Percentiles rank a stretch among this genome's conserved stretches.
Conservation (phyloP, 2,113 vertebrate genomes). For the Oncorhynchus masou region DNA sequence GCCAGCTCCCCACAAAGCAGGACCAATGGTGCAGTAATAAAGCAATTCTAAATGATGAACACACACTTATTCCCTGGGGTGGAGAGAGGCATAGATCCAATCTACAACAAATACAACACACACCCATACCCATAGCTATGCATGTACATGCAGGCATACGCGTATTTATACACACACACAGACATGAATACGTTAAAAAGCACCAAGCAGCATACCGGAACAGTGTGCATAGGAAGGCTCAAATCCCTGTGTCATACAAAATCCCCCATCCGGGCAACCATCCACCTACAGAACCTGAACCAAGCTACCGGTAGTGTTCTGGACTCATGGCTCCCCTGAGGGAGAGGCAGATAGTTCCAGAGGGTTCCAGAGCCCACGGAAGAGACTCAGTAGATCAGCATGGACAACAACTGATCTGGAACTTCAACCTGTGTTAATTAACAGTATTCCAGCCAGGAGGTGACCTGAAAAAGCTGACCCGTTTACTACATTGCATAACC, state of each 20-base stretch:
- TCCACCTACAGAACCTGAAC: background rate
- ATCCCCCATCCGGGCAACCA: too few relatives aligned
- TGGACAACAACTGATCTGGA: background rate
- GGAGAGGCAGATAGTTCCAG: background rate
- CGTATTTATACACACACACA: background rate
- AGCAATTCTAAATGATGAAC: slow-evolving; percentile 68
- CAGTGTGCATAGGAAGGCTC: background rate
- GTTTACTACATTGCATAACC: slow-evolving; percentile 50
- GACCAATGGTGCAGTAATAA: slow-evolving; percentile 73
- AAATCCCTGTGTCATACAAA: background rate
- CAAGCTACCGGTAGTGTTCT: background rate
- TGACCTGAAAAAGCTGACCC: slow-evolving; percentile 53
- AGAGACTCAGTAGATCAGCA: background rate
- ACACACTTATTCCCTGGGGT: slow-evolving; percentile 57
- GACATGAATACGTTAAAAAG: background rate
- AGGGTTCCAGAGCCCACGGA: background rate
- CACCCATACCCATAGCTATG: slow-evolving; percentile 10
- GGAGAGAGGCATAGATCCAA: slow-evolving; percentile 48
- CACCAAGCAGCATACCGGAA: background rate
- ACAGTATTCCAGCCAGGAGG: slow-evolving; percentile 21
- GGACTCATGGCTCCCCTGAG: background rate
- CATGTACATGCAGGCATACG: background rate
- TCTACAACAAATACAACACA: slow-evolving; percentile 27
- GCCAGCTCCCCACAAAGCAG: slow-evolving; percentile 52
- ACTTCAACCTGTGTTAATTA: background rate